phyloP scores from a whole-genome alignment of 2,888 invertebrate genomes.

The Hecatera dysodea region DNA sequence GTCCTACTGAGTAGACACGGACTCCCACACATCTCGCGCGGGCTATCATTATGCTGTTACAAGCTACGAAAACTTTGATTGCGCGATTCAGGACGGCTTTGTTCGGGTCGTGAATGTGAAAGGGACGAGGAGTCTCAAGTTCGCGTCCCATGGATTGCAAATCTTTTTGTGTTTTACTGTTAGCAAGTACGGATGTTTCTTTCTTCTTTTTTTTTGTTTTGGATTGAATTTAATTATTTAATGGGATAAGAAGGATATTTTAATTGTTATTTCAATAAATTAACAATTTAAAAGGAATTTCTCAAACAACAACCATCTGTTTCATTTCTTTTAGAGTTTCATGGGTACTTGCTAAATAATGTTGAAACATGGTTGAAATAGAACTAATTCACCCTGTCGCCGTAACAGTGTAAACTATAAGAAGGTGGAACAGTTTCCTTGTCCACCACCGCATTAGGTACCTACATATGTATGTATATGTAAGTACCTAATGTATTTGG shows the following conservation, averaged over 20 bases:
- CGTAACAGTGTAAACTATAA: too few species aligned
- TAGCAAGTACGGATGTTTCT: too few species aligned
- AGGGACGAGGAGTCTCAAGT: neutral
- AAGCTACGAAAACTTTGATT: neutral
- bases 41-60: neutral
- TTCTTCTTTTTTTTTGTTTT: neutral
- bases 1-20: constrained; percentile 5
- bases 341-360: too few species aligned
- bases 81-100: neutral
- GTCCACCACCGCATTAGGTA: too few species aligned
- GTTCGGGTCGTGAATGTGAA: neutral
- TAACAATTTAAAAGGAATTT: neutral
- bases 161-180: neutral
- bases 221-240: neutral
- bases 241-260: neutral
- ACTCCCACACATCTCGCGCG: neutral
- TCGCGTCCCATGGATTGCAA: neutral
- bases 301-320: too few species aligned
- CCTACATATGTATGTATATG: too few species aligned
- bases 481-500: too few species aligned
- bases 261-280: neutral
- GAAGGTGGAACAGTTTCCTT: too few species aligned
- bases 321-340: too few species aligned
- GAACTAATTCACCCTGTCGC: too few species aligned
- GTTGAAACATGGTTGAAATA: too few species aligned